These are phyloP conservation scores for Gnathonemus longibarbis DNA, from an alignment of 2,113 vertebrate species.

Conservation along the genomic window DNA sequence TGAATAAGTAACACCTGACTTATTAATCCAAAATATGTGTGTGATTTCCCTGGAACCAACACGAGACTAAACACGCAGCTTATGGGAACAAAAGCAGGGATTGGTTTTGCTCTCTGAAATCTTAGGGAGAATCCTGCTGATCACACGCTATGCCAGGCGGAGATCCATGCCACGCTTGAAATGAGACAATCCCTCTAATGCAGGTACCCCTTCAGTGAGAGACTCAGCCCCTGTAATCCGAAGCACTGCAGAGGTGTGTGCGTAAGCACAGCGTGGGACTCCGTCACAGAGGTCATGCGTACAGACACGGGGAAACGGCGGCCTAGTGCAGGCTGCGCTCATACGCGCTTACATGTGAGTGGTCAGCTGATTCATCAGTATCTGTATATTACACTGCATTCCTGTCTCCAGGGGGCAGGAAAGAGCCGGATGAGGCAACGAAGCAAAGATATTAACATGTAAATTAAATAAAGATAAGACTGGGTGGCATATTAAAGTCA, in stretches of 20 bases:
- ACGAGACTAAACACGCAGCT: neutral
- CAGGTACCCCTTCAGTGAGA: neutral
- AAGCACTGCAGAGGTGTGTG: neutral
- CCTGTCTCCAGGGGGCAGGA: neutral
- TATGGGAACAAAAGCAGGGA: neutral
- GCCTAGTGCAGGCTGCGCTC: neutral
- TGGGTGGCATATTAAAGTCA: neutral
- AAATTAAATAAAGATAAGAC: neutral
- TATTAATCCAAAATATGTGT: neutral
- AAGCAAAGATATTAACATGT: neutral
- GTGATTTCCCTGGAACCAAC: neutral
- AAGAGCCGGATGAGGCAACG: neutral
- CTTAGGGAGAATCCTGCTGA: neutral
- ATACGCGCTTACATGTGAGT: neutral
- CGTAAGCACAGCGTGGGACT: neutral
- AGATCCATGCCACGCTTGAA: neutral
- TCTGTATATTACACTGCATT: neutral
- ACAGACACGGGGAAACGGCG: neutral
- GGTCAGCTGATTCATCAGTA: neutral
- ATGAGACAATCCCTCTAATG: constrained; percentile 10
- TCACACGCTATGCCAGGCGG: constrained; percentile 1
- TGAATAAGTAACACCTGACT: neutral
- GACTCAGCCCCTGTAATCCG: constrained; percentile 10
- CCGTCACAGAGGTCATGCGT: neutral
- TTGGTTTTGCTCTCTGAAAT: neutral